phyloP scores from a whole-genome alignment of 2,888 invertebrate species.

The Corythucha ciliata region DNA sequence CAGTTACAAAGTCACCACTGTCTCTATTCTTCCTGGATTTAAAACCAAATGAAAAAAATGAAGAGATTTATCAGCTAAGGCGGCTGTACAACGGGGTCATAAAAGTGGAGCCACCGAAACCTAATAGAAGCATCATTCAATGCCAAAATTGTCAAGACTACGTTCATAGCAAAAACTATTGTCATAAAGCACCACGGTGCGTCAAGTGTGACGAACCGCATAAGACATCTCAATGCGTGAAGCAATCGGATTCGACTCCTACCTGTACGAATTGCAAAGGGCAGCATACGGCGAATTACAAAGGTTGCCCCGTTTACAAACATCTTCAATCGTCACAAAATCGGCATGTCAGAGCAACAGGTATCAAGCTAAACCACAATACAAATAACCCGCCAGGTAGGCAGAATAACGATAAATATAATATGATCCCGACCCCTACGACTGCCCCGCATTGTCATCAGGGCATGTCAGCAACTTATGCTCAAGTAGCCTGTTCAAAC shows the following conservation, averaged over 20 bases:
- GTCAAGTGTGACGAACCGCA: constrained; percentile 9
- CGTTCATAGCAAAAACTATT: constrained; percentile 10
- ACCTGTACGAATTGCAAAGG: constrained; percentile 7
- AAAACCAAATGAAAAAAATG: no score
- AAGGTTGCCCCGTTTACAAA: constrained; percentile 7
- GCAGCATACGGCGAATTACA: constrained; percentile 3
- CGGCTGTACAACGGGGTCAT: constrained; percentile 3
- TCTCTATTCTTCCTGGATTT: constrained; percentile 12
- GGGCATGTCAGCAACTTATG: no score
- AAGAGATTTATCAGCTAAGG: no score
- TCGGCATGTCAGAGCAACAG: no score
- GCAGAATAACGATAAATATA: no score
- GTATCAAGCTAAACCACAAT: no score
- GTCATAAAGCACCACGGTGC: constrained; percentile 1
- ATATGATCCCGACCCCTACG: no score
- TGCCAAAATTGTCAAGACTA: constrained; percentile 13
- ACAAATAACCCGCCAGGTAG: no score
- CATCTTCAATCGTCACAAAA: not conserved
- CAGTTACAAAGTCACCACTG: constrained; percentile 15
- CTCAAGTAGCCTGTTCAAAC: no score
- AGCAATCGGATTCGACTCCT: not conserved
- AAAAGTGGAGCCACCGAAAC: constrained; percentile 7
- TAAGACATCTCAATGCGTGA: not conserved
- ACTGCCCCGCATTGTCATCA: no score
- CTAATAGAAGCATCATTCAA: not conserved